These are phyloP conservation scores for Centroberyx gerrardi DNA, from an alignment of 2,797 vertebrate species.

Conservation along the genomic window DNA sequence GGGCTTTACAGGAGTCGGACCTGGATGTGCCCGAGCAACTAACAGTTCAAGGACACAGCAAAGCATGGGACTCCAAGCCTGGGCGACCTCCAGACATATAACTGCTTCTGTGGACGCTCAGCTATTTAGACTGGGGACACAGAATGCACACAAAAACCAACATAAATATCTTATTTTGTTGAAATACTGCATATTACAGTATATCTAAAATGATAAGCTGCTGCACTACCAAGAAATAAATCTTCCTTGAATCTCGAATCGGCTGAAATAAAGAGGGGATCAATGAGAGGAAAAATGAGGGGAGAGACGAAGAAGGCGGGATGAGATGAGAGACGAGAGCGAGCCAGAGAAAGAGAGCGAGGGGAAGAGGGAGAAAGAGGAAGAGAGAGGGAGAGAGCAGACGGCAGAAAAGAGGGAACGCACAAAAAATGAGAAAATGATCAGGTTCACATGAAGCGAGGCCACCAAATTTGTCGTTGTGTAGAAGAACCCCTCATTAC, in stretches of 20 bases:
- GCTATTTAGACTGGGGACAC: not conserved
- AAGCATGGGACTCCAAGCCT: constrained; percentile 22
- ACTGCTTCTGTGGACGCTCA: not conserved
- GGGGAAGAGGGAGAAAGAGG: constrained; percentile 31
- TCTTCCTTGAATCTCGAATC: constrained; percentile 38
- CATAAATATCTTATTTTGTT: not conserved
- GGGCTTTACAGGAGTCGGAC: constrained; percentile 57
- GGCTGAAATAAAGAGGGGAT: constrained; percentile 59
- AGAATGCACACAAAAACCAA: constrained; percentile 6
- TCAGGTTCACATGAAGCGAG: constrained; percentile 73
- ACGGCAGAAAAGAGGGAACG: constrained; percentile 51
- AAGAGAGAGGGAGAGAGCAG: constrained; percentile 41
- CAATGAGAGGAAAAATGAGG: constrained; percentile 64
- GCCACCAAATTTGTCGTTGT: constrained; percentile 78
- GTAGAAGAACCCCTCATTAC: constrained; percentile 85
- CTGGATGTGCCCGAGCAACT: constrained; percentile 17
- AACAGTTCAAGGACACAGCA: constrained; percentile 70
- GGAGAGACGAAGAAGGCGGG: constrained; percentile 50
- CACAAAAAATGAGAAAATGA: constrained; percentile 74
- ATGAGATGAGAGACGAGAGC: constrained; percentile 43
- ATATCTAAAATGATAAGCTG: constrained; percentile 15
- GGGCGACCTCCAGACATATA: constrained; percentile 31
- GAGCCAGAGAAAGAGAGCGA: constrained; percentile 12
- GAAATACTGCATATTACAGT: constrained; percentile 15
- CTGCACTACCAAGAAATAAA: constrained; percentile 20